Evolutionary conservation across 1,140 invertebrate genomes (phyloP).

Genomic region (Zaprionus nigranus): DNA sequence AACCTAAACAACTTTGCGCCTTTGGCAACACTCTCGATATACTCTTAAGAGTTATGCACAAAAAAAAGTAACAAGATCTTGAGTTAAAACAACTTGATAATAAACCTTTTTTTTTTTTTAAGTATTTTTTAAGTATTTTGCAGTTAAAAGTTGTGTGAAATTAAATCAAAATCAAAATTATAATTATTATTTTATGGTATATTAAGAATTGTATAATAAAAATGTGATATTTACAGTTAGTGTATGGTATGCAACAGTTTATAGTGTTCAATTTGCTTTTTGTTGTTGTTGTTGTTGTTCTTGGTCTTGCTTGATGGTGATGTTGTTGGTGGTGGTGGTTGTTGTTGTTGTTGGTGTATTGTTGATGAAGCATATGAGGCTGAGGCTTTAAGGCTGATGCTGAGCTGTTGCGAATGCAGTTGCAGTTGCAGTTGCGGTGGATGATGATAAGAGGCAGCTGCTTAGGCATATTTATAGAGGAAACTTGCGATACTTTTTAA

Average conservation of each 20-base stretch:
- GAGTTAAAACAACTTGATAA: slow-evolving; percentile 26
- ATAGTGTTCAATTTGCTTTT: slow-evolving; percentile 56
- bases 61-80: slow-evolving; percentile 69
- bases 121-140: slow-evolving; percentile 7
- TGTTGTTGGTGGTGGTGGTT: slow-evolving; percentile 47
- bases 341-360: slow-evolving; percentile 37
- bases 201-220: slow-evolving; percentile 42
- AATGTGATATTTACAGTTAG: slow-evolving; percentile 84
- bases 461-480: slow-evolving; percentile 27
- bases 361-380: slow-evolving; percentile 47
- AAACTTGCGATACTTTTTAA: slow-evolving; percentile 54
- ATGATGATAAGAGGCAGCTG: slow-evolving; percentile 38
- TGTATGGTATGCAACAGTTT: slow-evolving; percentile 67
- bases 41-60: not conserved
- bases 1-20: slow-evolving; percentile 35
- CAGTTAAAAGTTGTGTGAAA: slow-evolving; percentile 28
- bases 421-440: slow-evolving; percentile 30
- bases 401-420: slow-evolving; percentile 26
- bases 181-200: slow-evolving; percentile 41
- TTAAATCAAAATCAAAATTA: slow-evolving; percentile 51
- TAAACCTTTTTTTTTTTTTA: slow-evolving; percentile 29
- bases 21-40: not conserved
- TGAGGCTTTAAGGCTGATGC: slow-evolving; percentile 28
- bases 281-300: slow-evolving; percentile 26
- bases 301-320: slow-evolving; percentile 49